These are phyloP conservation scores for Sander lucioperca DNA, from an alignment of 2,113 vertebrate genomes.

Conservation along the genomic window DNA sequence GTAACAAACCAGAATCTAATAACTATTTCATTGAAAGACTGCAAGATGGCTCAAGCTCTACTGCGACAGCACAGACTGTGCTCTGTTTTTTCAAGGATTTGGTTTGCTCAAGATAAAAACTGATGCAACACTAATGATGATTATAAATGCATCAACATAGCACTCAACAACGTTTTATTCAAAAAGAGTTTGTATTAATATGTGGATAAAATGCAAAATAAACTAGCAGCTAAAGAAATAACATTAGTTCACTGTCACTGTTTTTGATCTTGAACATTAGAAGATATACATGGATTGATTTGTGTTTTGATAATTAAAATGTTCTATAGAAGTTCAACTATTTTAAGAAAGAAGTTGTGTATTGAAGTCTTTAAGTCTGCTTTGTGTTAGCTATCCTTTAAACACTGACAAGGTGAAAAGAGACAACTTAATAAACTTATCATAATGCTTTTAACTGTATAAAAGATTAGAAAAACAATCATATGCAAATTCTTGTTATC, in stretches of 20 bases:
- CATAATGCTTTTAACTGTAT: neutral
- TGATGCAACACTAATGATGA: too few relatives aligned
- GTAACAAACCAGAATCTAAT: neutral
- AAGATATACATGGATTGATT: neutral
- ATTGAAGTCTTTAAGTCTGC: too few relatives aligned
- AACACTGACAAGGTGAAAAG: neutral
- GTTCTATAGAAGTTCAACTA: neutral
- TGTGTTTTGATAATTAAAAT: neutral
- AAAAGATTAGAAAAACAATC: neutral
- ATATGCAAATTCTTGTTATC: neutral
- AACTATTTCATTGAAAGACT: neutral
- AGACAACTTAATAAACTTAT: neutral
- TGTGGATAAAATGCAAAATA: neutral
- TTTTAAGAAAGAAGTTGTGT: neutral
- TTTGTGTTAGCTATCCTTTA: neutral
- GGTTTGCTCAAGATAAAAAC: neutral
- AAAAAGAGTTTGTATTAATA: neutral
- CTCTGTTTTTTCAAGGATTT: neutral
- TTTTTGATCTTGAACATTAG: neutral
- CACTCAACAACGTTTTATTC: neutral
- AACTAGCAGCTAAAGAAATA: neutral
- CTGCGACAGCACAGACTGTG: too few relatives aligned
- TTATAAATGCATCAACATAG: neutral
- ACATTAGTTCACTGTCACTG: neutral
- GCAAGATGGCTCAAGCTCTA: too few relatives aligned